These are phyloP conservation scores for Mellivora capensis DNA, from an alignment of 2,113 vertebrate genomes.

Conservation along the genomic window DNA sequence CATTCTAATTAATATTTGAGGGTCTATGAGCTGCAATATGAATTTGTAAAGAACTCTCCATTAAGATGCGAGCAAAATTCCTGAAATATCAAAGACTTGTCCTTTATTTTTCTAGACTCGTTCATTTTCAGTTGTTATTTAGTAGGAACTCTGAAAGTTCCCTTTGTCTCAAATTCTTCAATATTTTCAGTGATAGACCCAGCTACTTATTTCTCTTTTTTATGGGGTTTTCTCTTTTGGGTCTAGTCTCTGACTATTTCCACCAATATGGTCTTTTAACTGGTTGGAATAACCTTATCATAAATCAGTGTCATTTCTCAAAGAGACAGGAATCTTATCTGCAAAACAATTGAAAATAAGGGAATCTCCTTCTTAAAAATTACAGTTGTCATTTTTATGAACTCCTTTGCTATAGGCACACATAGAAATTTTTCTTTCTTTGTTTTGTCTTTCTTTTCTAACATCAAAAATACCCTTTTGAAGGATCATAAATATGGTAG, in stretches of 20 bases:
- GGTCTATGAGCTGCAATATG: background rate
- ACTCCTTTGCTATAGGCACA: background rate
- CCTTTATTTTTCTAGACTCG: background rate
- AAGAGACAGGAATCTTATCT: constrained; percentile 9
- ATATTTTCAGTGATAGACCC: background rate
- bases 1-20: background rate
- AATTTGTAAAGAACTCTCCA: background rate
- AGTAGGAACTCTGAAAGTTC: background rate
- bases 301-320: background rate
- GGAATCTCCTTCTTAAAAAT: background rate
- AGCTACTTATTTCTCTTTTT: background rate
- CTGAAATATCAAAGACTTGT: background rate
- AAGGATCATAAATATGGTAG: constrained; percentile 6
- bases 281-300: background rate
- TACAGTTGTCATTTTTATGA: background rate
- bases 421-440: background rate
- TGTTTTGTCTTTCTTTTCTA: constrained; percentile 29
- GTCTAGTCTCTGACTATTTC: background rate
- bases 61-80: background rate
- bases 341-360: constrained; percentile 6
- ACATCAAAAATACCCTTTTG: constrained; percentile 34
- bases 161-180: background rate
- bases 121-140: background rate
- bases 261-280: background rate
- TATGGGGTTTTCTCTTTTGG: background rate